Conservation (phyloP, 2,797 vertebrate species). For the Helicolenus hilgendorfi region DNA sequence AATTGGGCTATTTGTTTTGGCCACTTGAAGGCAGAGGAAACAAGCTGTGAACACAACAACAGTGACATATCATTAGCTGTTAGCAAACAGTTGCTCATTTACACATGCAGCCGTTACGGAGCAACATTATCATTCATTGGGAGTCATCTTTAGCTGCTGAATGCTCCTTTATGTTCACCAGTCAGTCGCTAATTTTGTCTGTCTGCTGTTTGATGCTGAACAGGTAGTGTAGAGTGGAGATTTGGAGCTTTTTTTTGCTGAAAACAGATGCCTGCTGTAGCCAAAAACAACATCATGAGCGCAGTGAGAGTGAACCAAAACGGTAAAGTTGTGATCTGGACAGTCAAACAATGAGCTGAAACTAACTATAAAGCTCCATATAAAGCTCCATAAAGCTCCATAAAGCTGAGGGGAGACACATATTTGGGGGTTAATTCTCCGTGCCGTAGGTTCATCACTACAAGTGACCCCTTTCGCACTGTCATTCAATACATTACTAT, state of each 20-base stretch:
- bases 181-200: background rate
- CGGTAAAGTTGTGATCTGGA: background rate
- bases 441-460: background rate
- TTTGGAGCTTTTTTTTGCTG: background rate
- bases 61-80: background rate
- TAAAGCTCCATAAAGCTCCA: background rate
- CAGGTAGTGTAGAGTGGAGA: background rate
- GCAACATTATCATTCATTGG: background rate
- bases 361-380: background rate
- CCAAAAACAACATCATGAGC: background rate
- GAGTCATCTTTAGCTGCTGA: background rate
- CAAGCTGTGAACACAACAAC: background rate
- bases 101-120: background rate
- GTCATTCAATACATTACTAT: background rate
- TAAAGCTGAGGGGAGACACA: background rate
- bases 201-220: background rate
- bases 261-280: background rate
- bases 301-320: background rate
- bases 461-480: fast-evolving
- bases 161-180: background rate
- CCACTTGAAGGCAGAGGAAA: background rate
- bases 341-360: background rate
- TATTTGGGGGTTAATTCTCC: background rate
- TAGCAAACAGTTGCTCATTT: background rate
- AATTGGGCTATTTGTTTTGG: background rate